A percentile compares a stretch with the other conserved stretches of the same genome.
Conservation (phyloP, 2,888 invertebrate species). For the Ptychoptera albimana region DNA sequence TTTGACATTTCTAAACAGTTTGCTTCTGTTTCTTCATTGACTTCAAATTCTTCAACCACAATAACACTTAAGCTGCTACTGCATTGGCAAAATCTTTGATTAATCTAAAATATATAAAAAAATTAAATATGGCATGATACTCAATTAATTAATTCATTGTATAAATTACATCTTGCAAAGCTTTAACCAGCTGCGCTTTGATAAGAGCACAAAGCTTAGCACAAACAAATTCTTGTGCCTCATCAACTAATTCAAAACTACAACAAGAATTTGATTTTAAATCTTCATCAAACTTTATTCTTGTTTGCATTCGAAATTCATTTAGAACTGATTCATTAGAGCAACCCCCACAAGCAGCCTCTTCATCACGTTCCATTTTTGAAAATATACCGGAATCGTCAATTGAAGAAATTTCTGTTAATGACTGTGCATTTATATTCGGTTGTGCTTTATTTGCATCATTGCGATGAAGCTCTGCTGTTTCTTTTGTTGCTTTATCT, state of each 20-base stretch:
- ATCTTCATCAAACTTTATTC: conserved; percentile 14
- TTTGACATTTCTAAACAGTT: conserved; percentile 6
- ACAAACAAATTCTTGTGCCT: conserved; percentile 38
- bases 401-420: conserved; percentile 7
- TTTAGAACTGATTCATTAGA: conserved; percentile 10
- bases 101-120: conserved; percentile 12
- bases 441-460: too few species aligned
- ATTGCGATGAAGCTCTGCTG: conserved; percentile 13
- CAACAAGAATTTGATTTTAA: conserved; percentile 18
- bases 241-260: conserved; percentile 19
- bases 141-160: neutral
- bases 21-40: conserved; percentile 10
- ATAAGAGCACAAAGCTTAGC: conserved; percentile 63
- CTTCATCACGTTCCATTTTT: conserved; percentile 14
- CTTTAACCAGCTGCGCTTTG: conserved; percentile 61
- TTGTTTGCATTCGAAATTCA: conserved; percentile 8
- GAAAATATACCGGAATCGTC: conserved; percentile 28
- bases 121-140: too few species aligned
- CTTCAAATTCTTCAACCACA: conserved; percentile 10
- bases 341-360: conserved; percentile 17
- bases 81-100: conserved; percentile 16
- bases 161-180: conserved; percentile 42
- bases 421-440: neutral
- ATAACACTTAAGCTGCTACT: conserved; percentile 18
- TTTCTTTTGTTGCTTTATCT: conserved; percentile 16